Base-by-base conservation (phyloP, 2,797 vertebrate genomes). In the Leontopithecus rosalia region DNA sequence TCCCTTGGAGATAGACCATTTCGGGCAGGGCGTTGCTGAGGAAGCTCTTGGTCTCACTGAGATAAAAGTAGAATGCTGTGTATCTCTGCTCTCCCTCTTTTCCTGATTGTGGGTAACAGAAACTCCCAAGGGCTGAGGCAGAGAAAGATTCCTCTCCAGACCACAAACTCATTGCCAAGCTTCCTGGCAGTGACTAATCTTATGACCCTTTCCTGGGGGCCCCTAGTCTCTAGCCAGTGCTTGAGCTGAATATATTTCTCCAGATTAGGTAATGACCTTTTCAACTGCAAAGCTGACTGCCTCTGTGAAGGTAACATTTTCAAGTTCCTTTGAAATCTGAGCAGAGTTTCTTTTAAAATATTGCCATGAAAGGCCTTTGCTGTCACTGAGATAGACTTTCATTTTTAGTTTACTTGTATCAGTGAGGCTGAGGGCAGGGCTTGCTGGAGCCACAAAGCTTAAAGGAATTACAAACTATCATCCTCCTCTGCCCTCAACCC, bases 231-330 rank as follows among this genome's bases (percentile, higher is more conserved):
- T 95, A 96, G 64, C 70, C 92, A 97, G 81, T 88, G 97, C 96
- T 98, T 99, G 98, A 98, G 98, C 98, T 98, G 97, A 98, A 98
- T 98, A 97, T 97, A 98, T 96, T 99, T 98, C 98, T 98, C 97
- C 79, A 4, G 5, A 98, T 99, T 98, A 99, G 97, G 95, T 98
- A 98, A 97, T 97, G 98, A 98, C 98, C 98, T 98, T 98, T 97
- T 98, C 98, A 98, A 97, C 97, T 88, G 82, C 94, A 97, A 98
- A 96, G 92, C 24, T 84, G 64, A 97, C 46, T 97, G 94, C 90
- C 88, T 98, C 96, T 97, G 97, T 91, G 91, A 33, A 98, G 97
- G 97, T 96, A 77, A 97, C 95, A 91, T 76, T 82, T 91, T 81
- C 9, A 2, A 97, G 75, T 93, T 97, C 91, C 50, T 96, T 94